Evolutionary conservation across 2,888 invertebrate species (phyloP).

Genomic region (Dolichomitus sp.): DNA sequence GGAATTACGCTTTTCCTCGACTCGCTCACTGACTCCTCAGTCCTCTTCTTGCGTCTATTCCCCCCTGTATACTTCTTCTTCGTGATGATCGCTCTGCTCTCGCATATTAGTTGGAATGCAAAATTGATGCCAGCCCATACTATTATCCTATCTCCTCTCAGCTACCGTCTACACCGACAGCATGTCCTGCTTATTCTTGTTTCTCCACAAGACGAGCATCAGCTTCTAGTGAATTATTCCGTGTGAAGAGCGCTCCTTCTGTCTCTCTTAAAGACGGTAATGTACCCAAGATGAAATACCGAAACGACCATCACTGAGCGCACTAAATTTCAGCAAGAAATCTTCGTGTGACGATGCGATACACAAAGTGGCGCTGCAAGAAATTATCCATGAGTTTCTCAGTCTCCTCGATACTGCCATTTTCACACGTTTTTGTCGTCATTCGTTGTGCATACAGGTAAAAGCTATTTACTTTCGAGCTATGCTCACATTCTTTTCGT

Average conservation of each 20-base stretch:
- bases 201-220: constrained; percentile 27
- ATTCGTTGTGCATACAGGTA: background rate
- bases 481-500: background rate
- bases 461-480: background rate
- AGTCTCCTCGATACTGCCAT: background rate
- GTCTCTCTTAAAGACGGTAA: constrained; percentile 18
- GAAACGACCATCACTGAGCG: constrained; percentile 13
- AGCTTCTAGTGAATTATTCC: constrained; percentile 28
- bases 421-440: constrained; percentile 19
- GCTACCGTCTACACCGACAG: background rate
- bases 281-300: constrained; percentile 23
- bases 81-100: constrained; percentile 54
- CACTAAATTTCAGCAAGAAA: constrained; percentile 16
- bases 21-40: constrained; percentile 55
- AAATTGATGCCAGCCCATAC: constrained; percentile 55
- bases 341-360: background rate
- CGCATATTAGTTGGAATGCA: constrained; percentile 59
- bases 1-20: constrained; percentile 66
- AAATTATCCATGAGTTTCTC: constrained; percentile 24
- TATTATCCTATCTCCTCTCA: constrained; percentile 44
- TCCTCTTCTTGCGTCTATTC: constrained; percentile 25
- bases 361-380: background rate
- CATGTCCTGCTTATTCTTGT: constrained; percentile 2
- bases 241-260: background rate
- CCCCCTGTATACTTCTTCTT: constrained; percentile 19